Conservation (phyloP, 2,113 vertebrate species). For the Atherinomorus stipes region DNA sequence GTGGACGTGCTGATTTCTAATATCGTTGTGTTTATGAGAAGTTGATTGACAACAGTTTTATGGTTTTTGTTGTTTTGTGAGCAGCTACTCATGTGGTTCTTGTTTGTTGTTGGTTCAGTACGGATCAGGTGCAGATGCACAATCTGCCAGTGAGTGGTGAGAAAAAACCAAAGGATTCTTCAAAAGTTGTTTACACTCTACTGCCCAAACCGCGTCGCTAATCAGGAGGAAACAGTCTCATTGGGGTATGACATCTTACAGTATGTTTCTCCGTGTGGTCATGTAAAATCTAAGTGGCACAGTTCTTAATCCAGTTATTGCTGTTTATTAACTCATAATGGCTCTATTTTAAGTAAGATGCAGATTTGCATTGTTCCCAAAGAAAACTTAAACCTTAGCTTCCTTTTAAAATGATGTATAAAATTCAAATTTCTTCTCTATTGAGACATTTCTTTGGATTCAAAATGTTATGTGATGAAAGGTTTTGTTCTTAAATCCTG, state of each 20-base stretch:
- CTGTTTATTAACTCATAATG: too few relatives aligned
- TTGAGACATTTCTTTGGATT: background rate
- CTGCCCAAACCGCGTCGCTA: constrained; percentile 52
- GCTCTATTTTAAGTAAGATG: too few relatives aligned
- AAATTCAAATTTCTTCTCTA: background rate
- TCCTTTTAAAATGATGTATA: background rate
- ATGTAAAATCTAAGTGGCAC: background rate
- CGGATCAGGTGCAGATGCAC: constrained; percentile 77
- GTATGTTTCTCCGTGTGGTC: background rate
- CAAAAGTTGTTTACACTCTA: constrained; percentile 74
- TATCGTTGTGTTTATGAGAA: background rate
- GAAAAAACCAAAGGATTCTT: constrained; percentile 67
- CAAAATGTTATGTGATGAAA: background rate
- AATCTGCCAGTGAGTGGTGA: constrained; percentile 69
- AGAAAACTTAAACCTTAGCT: background rate
- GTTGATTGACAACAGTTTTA: background rate
- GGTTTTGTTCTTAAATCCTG: background rate
- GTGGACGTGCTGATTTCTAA: background rate
- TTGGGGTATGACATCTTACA: constrained; percentile 27
- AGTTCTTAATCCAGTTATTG: background rate
- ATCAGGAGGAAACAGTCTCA: constrained; percentile 6
- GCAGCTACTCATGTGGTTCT: constrained; percentile 16
- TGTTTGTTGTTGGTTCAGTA: constrained; percentile 60
- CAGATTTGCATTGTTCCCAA: background rate
- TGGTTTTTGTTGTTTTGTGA: background rate